Percentiles rank a stretch among this genome's conserved stretches.
phyloP scores from a whole-genome alignment of 1,140 invertebrate genomes.

The Drosophila arawakana region DNA sequence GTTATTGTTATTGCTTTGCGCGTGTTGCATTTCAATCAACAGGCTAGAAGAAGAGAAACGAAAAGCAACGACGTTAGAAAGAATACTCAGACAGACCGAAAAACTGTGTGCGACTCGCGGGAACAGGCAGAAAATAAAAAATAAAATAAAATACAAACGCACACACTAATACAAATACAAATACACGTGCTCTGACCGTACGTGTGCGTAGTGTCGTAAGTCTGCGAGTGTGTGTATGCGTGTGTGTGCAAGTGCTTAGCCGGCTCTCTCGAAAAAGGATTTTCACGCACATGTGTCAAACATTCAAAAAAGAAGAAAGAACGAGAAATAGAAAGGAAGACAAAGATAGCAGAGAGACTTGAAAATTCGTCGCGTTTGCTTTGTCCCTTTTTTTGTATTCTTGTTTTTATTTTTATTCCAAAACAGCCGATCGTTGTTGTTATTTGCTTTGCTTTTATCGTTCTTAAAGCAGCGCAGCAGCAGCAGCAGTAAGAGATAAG shows the following conservation, averaged over 20 bases:
- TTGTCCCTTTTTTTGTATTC: constrained; percentile 34
- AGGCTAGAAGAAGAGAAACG: constrained; percentile 28
- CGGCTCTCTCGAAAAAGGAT: constrained; percentile 56
- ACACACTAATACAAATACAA: constrained; percentile 54
- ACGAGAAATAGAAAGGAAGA: too few relatives aligned
- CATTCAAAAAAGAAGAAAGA: constrained; percentile 12
- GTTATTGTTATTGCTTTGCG: constrained; percentile 46
- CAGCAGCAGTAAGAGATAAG: constrained; percentile 63
- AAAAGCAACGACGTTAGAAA: constrained; percentile 39
- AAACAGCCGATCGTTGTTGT: constrained; percentile 59
- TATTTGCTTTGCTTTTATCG: constrained; percentile 81
- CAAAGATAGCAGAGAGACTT: constrained; percentile 18
- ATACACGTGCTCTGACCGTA: constrained; percentile 55
- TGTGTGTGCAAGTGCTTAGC: constrained; percentile 23
- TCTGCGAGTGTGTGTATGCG: constrained; percentile 14
- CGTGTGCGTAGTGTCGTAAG: constrained; percentile 16
- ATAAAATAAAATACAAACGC: constrained; percentile 8
- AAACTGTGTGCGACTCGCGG: constrained; percentile 4
- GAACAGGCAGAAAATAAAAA: neutral
- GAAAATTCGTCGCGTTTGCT: constrained; percentile 34
- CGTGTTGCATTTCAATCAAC: constrained; percentile 69
- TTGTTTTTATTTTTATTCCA: constrained; percentile 28
- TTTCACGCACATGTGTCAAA: constrained; percentile 68
- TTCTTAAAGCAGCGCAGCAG: constrained; percentile 39
- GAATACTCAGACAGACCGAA: constrained; percentile 19